phyloP scores from a whole-genome alignment of 1,140 invertebrate species.

The Drosophila arizonae region DNA sequence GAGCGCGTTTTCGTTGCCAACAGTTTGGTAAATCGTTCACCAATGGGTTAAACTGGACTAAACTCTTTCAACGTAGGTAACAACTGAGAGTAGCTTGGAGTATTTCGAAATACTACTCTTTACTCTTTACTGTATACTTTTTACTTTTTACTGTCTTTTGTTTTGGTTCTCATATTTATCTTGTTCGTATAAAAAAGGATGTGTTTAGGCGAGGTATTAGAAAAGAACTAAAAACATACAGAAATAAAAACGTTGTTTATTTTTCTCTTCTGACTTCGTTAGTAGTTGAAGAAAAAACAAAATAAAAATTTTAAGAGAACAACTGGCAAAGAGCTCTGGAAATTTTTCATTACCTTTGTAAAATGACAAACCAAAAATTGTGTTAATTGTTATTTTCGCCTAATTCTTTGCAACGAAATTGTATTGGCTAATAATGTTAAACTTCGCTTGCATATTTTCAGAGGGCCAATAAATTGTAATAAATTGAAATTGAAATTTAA shows the following conservation, averaged over 20 bases:
- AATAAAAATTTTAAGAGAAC: slow-evolving; percentile 69
- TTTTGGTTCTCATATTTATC: slow-evolving; percentile 83
- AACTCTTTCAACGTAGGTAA: slow-evolving; percentile 64
- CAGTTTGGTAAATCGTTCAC: slow-evolving; percentile 33
- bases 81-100: slow-evolving; percentile 50
- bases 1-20: slow-evolving; percentile 60
- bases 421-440: slow-evolving; percentile 19
- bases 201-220: slow-evolving; percentile 80
- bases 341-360: slow-evolving; percentile 78
- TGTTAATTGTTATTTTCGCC: slow-evolving; percentile 11
- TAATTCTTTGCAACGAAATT: not conserved
- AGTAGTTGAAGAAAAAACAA: slow-evolving; percentile 61
- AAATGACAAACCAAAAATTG: slow-evolving; percentile 51
- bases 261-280: slow-evolving; percentile 44
- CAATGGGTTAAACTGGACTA: slow-evolving; percentile 31
- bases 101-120: slow-evolving; percentile 52
- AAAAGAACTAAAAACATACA: slow-evolving; percentile 73
- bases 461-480: not conserved
- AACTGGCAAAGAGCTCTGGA: slow-evolving; percentile 82
- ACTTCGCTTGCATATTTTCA: not conserved
- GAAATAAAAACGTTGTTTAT: slow-evolving; percentile 54
- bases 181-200: slow-evolving; percentile 82
- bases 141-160: slow-evolving; percentile 47
- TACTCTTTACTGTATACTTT: not conserved
- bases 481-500: not conserved